Evolutionary conservation across 2,888 invertebrate species (phyloP).

Genomic region (Agrochola litura): DNA sequence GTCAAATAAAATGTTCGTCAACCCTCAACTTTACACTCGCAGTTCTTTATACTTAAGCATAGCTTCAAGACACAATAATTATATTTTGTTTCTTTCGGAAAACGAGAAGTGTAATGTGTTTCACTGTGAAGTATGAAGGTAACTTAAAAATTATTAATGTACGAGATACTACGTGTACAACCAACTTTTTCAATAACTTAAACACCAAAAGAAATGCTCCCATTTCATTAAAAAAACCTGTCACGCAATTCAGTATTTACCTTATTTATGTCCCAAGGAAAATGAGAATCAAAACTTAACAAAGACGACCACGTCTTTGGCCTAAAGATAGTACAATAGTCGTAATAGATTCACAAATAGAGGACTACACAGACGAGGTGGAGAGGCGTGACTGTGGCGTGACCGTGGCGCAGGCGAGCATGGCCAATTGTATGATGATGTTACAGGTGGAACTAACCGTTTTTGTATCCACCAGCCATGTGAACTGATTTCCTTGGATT

Average conservation of each 20-base stretch:
- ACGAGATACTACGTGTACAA: not conserved
- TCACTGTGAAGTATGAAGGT: not conserved
- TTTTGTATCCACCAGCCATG: slow-evolving; percentile 51
- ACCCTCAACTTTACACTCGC: not conserved
- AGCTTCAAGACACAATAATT: not conserved
- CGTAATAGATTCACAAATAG: slow-evolving; percentile 56
- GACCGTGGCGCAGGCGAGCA: slow-evolving; percentile 36
- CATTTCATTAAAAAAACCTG: not conserved
- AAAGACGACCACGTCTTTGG: slow-evolving; percentile 17
- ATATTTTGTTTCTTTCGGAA: not conserved
- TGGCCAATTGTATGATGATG: slow-evolving; percentile 51
- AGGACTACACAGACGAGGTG: not conserved
- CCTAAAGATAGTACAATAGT: slow-evolving; percentile 43
- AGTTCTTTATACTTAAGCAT: not conserved
- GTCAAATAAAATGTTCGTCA: not conserved
- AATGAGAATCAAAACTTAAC: slow-evolving; percentile 26
- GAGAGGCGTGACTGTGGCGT: slow-evolving; percentile 41
- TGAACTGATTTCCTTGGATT: slow-evolving; percentile 55
- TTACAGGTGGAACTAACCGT: slow-evolving; percentile 54
- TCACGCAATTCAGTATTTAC: slow-evolving; percentile 40
- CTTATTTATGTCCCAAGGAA: slow-evolving; percentile 29
- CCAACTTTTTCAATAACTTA: not conserved
- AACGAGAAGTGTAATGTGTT: not conserved
- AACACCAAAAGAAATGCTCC: not conserved
- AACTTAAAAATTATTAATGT: not conserved